Conservation (phyloP, 64 coral and sea anemone genomes). For the Stylophora pistillata region DNA sequence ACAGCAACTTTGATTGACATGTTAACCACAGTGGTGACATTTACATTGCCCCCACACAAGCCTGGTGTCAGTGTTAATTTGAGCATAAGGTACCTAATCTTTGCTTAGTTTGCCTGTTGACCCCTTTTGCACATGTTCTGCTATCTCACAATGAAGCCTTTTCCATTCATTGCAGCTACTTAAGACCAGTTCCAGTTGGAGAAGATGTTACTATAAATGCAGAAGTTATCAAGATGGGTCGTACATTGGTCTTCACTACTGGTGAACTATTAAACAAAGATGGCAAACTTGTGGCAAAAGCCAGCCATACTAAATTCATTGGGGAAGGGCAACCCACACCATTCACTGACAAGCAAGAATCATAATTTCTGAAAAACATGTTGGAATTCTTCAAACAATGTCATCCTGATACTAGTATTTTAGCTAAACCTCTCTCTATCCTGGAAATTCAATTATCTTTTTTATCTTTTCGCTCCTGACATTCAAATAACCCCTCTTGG, state of each 20-base stretch:
- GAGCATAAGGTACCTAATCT: constrained; percentile 76
- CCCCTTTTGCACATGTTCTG: background rate
- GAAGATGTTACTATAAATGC: constrained; percentile 86
- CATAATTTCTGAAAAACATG: no score
- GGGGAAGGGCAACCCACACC: background rate
- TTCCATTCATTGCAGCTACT: constrained; percentile 55
- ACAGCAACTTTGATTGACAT: constrained; percentile 82
- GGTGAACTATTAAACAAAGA: constrained; percentile 73
- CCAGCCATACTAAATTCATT: constrained; percentile 87
- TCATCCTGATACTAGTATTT: background rate
- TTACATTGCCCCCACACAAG: constrained; percentile 30
- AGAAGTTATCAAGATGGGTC: constrained; percentile 76
- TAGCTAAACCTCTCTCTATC: background rate
- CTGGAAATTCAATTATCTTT: background rate
- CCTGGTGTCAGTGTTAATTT: constrained; percentile 84
- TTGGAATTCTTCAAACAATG: no score
- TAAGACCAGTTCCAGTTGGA: constrained; percentile 71
- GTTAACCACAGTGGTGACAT: constrained; percentile 56
- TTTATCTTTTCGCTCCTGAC: no score
- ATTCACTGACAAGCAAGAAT: background rate
- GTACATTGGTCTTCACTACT: constrained; percentile 73
- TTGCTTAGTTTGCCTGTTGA: no score
- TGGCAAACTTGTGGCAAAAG: constrained; percentile 79
- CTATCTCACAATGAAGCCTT: background rate
- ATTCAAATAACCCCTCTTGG: no score